Base-by-base conservation (phyloP, 2,113 vertebrate species). In the Barbus barbus region DNA sequence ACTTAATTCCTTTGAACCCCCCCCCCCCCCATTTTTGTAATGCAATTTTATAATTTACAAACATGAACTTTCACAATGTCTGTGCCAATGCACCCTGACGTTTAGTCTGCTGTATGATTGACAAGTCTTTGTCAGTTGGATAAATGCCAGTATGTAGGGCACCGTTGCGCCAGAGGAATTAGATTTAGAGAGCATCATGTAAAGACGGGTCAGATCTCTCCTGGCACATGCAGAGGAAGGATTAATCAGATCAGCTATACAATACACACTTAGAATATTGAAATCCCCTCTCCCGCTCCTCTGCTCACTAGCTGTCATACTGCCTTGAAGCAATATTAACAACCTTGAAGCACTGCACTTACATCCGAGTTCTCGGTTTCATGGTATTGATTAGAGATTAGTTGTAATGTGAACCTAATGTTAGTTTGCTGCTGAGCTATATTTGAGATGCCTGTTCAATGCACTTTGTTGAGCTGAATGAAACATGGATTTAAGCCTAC, bases 111-210 rank as follows among this genome's bases (percentile, higher is more conserved):
- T 22, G 22, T 78, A 81, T 81, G 65, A 82, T 71, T 82, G 80
- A 71, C 72, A 12, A 11, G 26, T 80, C 82, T 90, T 82, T 65
- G 56, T 9, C 18, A 38, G 20, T 38, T 82, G 78, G 24, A 28
- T 76, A 81, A 88, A 65, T 89, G 88, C 90, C 84, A 89, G 91
- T 91, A 93, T 93, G 91, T 92, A 91, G 91, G 92, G 82, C 91
- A 92, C 36, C n/a, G 13, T 67, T 88, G 51, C 11, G 12, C 80
- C 86, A 71, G 86, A 88, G 51, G 1, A 74, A 82, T 81, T 67
- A 82, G 44, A 71, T 33, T 53, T 53, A 53, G 9, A 81, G 63
- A 9, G 79, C 63, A 51, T 67, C 79, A 71, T 81, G 41, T 48
- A 81, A 81, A 81, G 61, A 16, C 5, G 31, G 65, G 48, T 56